phyloP scores from a whole-genome alignment of 2,797 vertebrate species.

The Nyctalus aviator region DNA sequence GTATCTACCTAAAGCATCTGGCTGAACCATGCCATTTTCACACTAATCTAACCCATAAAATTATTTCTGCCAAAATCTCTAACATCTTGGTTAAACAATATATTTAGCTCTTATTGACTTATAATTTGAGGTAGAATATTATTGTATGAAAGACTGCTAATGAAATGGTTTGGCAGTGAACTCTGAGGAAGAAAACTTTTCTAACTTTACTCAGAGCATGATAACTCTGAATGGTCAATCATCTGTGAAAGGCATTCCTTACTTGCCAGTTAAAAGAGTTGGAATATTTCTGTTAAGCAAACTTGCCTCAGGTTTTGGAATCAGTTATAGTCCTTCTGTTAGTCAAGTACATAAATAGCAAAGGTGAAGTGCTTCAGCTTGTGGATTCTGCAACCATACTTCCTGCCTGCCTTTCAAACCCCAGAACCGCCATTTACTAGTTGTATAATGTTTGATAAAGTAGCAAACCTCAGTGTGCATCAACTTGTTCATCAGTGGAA shows the following conservation, averaged over 20 bases:
- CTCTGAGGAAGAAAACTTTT: slow-evolving; percentile 50
- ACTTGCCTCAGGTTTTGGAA: slow-evolving; percentile 50
- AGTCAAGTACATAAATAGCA: slow-evolving; percentile 1
- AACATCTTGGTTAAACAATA: slow-evolving; percentile 5
- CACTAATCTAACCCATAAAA: slow-evolving; percentile 54
- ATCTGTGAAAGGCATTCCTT: slow-evolving; percentile 39
- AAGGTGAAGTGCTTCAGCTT: slow-evolving; percentile 39
- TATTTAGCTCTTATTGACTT: slow-evolving; percentile 26
- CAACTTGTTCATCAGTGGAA: slow-evolving; percentile 29
- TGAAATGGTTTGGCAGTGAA: slow-evolving; percentile 38
- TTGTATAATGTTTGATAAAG: not conserved
- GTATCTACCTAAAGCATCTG: not conserved
- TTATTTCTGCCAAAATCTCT: slow-evolving; percentile 15
- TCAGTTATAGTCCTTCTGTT: slow-evolving; percentile 50
- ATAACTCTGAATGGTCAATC: slow-evolving; percentile 23
- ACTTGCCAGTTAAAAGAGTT: slow-evolving; percentile 52
- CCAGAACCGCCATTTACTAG: not conserved
- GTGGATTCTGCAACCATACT: not conserved
- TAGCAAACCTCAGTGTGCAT: not conserved
- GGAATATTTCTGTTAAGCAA: slow-evolving; percentile 55
- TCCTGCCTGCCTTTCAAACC: slow-evolving; percentile 42
- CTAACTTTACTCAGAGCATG: not conserved
- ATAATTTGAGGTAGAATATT: slow-evolving; percentile 48
- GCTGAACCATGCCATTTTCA: not conserved
- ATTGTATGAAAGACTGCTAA: slow-evolving; percentile 32